Conservation (phyloP, 2,113 vertebrate genomes). For the Alouatta palliata region DNA sequence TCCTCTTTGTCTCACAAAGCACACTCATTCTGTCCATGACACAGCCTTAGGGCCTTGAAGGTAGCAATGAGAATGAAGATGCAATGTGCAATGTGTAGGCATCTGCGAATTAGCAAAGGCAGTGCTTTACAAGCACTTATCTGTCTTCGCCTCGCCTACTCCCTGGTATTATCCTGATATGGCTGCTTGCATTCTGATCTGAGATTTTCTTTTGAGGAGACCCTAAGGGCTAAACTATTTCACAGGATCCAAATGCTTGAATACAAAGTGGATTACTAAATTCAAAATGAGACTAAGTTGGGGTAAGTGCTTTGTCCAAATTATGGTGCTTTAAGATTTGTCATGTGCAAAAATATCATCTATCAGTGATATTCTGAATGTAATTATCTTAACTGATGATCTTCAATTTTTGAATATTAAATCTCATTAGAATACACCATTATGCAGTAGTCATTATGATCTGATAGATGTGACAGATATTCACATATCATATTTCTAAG, state of each 20-base stretch:
- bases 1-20: not conserved
- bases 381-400: not conserved
- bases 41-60: not conserved
- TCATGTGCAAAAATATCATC: not conserved
- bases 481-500: conserved; percentile 1
- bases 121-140: rapidly evolving
- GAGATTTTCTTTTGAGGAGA: not conserved
- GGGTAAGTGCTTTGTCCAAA: not conserved
- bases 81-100: not conserved
- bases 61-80: not conserved
- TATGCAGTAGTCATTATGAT: not conserved
- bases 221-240: not conserved
- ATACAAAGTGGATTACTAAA: not conserved
- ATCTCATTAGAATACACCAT: not conserved
- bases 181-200: not conserved
- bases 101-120: not conserved
- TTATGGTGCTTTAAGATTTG: not conserved
- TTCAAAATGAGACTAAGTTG: not conserved
- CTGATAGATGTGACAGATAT: not conserved
- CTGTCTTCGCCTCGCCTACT: not conserved
- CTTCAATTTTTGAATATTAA: not conserved
- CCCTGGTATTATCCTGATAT: too few relatives aligned
- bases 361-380: not conserved
- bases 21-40: not conserved
- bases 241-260: not conserved